Conservation (phyloP, 2,888 invertebrate genomes). For the Drosophila paranaensis region DNA sequence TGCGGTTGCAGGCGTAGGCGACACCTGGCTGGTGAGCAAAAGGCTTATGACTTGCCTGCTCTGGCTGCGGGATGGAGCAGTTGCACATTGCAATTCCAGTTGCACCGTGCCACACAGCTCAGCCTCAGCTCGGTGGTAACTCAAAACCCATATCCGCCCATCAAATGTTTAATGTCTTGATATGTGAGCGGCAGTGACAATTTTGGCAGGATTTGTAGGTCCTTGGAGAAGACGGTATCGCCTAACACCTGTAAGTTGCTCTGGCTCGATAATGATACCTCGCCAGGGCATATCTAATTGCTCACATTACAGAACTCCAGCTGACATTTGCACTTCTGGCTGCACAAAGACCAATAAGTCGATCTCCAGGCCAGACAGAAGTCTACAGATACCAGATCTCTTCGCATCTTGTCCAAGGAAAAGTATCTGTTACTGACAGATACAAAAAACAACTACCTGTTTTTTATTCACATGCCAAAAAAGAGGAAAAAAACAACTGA, state of each 20-base stretch:
- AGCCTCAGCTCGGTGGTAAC: conserved; percentile 37
- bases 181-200: conserved; percentile 50
- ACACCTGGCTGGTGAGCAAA: conserved; percentile 61
- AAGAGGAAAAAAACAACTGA: conserved; percentile 5
- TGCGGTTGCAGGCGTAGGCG: conserved; percentile 16
- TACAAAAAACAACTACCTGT: conserved; percentile 65
- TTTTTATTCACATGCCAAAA: conserved; percentile 66
- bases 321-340: conserved; percentile 70
- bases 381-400: conserved; percentile 39
- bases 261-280: conserved; percentile 56
- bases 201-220: conserved; percentile 12
- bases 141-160: conserved; percentile 66
- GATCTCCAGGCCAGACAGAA: conserved; percentile 35
- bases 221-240: conserved; percentile 30
- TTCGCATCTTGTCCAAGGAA: conserved; percentile 59
- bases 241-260: conserved; percentile 64
- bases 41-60: conserved; percentile 39
- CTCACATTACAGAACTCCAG: conserved; percentile 68
- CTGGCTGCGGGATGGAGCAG: neutral
- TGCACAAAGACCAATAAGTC: conserved; percentile 76
- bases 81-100: neutral
- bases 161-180: conserved; percentile 30
- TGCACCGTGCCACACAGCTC: conserved; percentile 9
- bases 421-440: conserved; percentile 70
- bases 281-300: conserved; percentile 52